phyloP scores from a whole-genome alignment of 1,140 invertebrate species.

The Aporrectodea caliginosa region DNA sequence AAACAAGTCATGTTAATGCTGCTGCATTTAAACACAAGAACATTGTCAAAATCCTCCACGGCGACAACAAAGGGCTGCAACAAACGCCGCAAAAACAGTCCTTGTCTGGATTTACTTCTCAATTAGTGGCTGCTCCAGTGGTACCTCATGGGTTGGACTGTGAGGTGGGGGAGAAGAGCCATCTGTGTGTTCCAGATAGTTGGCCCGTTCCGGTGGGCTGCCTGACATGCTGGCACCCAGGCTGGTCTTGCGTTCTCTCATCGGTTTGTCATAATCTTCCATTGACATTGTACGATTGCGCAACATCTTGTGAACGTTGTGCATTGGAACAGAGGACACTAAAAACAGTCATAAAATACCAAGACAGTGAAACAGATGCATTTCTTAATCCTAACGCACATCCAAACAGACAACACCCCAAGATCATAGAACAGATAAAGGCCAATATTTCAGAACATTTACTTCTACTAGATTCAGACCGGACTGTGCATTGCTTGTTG shows the following conservation, averaged over 20 bases:
- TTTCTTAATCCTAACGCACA: too few relatives aligned
- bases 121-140: not conserved
- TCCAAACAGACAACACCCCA: too few relatives aligned
- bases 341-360: constrained; percentile 15
- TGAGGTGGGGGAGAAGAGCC: too few relatives aligned
- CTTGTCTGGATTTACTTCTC: not conserved
- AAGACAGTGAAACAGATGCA: too few relatives aligned
- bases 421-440: too few relatives aligned
- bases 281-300: constrained; percentile 61
- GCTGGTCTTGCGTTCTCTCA: constrained; percentile 41
- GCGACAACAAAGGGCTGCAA: not conserved
- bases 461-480: too few relatives aligned
- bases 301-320: constrained; percentile 34
- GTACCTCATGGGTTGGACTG: not conserved
- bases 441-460: too few relatives aligned
- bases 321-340: constrained; percentile 34
- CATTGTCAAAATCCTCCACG: not conserved
- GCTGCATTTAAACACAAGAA: not conserved
- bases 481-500: too few relatives aligned
- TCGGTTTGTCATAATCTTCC: constrained; percentile 75
- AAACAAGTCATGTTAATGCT: not conserved
- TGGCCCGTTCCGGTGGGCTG: not conserved
- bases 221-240: constrained; percentile 32
- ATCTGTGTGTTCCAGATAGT: not conserved
- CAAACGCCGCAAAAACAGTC: not conserved